Evolutionary conservation across 2,113 vertebrate genomes (phyloP), one percentile per base, ranked within the genome.

Genomic region (Catharus bicknelli): DNA sequence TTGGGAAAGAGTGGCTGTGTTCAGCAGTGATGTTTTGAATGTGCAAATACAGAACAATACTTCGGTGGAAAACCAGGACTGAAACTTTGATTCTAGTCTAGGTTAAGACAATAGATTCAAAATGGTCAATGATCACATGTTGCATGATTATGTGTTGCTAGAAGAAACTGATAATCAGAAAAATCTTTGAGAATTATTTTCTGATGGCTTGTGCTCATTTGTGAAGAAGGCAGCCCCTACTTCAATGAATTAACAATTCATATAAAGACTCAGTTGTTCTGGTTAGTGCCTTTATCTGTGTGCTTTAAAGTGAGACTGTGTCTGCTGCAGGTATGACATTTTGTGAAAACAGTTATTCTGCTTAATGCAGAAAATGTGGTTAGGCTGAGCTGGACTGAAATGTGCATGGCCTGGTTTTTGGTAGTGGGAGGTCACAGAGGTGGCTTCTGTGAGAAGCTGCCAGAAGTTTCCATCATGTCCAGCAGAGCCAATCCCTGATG

Each of bases 111-210:
- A 32, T 22, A 53, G 11, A 63, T 55, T 63, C 23, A 82, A 59
- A 86, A 67, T 63, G 67, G 30, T 45, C 14, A 48, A 5, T 38
- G 57, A 43, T 81, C 1, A 0, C 59, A 22, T 73, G 47, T 18
- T 70, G 54, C 16, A 85, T 58, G 66, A 66, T 53, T 45, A 61
- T 0, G 0, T 36, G 13, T 76, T 82, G 32, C 58, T 40, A 17
- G 70, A 84, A 83, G 29, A 38, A 87, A 42, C 50, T 50, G 50
- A 20, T 76, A 85, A 73, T 85, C 42, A 72, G 66, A 90, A 82
- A 19, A 32, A 53, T 76, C 47, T 87, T 38, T 76, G 62, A 58
- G 38, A 64, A 22, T 76, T 85, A 29, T 43, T 81, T 88, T 87
- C 61, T 70, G 40, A 45, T 88, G 26, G 16, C 38, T 79, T 84